Evolutionary conservation across 2,113 vertebrate genomes (phyloP).

Genomic region (Mesembrinibis cayennensis): DNA sequence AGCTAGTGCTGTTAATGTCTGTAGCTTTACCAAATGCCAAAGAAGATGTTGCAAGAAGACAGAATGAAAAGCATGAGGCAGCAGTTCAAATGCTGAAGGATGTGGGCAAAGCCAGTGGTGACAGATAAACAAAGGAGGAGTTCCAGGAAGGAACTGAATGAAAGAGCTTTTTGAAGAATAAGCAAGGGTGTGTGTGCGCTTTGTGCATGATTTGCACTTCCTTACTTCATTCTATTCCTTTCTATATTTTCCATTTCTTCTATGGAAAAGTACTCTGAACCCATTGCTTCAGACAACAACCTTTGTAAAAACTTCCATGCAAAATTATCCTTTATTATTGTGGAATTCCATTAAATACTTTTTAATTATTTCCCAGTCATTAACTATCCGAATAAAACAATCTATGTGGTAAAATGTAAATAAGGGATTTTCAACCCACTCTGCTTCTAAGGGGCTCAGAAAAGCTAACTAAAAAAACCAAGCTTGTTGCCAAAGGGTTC

Average conservation of each 20-base stretch:
- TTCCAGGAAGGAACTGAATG: neutral
- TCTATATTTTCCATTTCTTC: slow-evolving; percentile 14
- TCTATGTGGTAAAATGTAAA: neutral
- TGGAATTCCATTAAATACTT: slow-evolving; percentile 43
- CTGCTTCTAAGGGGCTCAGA: neutral
- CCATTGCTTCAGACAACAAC: neutral
- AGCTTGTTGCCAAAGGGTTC: neutral
- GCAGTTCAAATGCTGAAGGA: neutral
- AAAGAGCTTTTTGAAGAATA: slow-evolving; percentile 24
- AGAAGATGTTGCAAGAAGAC: neutral
- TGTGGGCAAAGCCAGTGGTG: neutral
- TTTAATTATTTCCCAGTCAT: slow-evolving; percentile 1
- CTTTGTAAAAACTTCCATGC: neutral
- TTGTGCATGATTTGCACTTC: neutral
- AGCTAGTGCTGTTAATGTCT: neutral
- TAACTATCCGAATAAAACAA: slow-evolving; percentile 54
- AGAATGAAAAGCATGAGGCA: neutral
- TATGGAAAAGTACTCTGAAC: slow-evolving; percentile 5
- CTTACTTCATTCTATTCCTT: neutral
- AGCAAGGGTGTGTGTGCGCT: neutral
- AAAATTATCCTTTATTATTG: slow-evolving; percentile 2
- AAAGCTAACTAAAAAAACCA: neutral
- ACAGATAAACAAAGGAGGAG: slow-evolving; percentile 9
- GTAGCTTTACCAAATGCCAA: neutral
- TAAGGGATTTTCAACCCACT: neutral